phyloP scores from a whole-genome alignment of 1,140 invertebrate genomes.

The Trichonephila inaurata region DNA sequence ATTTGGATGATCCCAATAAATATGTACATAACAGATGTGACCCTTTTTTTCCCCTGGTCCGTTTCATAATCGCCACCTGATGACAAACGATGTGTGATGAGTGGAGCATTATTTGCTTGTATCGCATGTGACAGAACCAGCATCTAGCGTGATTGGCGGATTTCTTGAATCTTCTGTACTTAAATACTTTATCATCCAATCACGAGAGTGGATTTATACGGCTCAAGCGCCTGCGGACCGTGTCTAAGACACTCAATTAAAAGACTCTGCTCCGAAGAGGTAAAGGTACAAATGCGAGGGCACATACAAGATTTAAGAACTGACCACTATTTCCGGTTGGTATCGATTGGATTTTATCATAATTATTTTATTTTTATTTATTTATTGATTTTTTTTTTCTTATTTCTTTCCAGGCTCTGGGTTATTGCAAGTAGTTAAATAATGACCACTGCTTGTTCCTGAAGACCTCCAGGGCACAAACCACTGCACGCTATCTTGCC shows the following conservation, averaged over 20 bases:
- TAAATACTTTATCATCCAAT: slow-evolving; percentile 45
- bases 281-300: neutral
- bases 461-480: slow-evolving; percentile 6
- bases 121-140: neutral
- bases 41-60: neutral
- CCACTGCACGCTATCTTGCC: slow-evolving; percentile 45
- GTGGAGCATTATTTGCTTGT: slow-evolving; percentile 7
- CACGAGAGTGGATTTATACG: slow-evolving; percentile 2
- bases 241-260: slow-evolving; percentile 54
- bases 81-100: neutral
- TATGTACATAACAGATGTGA: neutral
- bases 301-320: neutral
- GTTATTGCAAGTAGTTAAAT: slow-evolving; percentile 42
- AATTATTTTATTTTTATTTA: neutral
- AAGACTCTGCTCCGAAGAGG: neutral
- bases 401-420: neutral
- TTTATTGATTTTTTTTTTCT: neutral
- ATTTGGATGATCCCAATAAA: slow-evolving; percentile 17
- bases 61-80: slow-evolving; percentile 5
- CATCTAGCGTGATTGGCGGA: slow-evolving; percentile 7
- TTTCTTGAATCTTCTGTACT: neutral
- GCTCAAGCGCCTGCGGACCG: slow-evolving; percentile 22
- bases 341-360: slow-evolving; percentile 32
- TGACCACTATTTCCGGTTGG: slow-evolving; percentile 36
- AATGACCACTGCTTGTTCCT: slow-evolving; percentile 45